Percentiles rank a stretch among this genome's conserved stretches.
These are phyloP conservation scores for Andrena hattorfiana DNA, from an alignment of 2,888 invertebrate species.

Conservation along the genomic window DNA sequence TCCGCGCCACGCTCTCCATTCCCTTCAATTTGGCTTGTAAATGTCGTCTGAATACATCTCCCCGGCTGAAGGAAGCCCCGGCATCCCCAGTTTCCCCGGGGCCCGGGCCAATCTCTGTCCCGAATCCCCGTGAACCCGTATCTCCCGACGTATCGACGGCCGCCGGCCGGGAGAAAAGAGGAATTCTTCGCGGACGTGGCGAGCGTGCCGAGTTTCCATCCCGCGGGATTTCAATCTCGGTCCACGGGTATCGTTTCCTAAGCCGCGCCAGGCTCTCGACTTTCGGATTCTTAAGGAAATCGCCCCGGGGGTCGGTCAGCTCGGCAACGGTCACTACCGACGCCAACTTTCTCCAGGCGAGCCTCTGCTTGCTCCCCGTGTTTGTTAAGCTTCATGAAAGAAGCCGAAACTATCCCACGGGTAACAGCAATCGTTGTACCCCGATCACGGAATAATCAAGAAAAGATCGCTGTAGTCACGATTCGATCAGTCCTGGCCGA, in stretches of 20 bases:
- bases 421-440: slow-evolving; percentile 7
- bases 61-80: slow-evolving; percentile 38
- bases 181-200: slow-evolving; percentile 17
- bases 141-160: slow-evolving; percentile 54
- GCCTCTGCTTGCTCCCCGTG: too few relatives aligned
- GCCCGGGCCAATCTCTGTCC: slow-evolving; percentile 23
- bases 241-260: slow-evolving; percentile 43
- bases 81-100: slow-evolving; percentile 23
- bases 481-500: not conserved
- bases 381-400: too few relatives aligned
- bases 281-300: slow-evolving; percentile 61
- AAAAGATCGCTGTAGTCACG: not conserved
- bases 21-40: slow-evolving; percentile 83
- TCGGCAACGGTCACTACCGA: slow-evolving; percentile 55
- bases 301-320: slow-evolving; percentile 52
- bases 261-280: slow-evolving; percentile 38
- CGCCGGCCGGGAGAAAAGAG: not conserved
- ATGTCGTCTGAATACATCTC: slow-evolving; percentile 82
- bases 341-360: slow-evolving; percentile 18
- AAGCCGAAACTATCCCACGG: too few relatives aligned
- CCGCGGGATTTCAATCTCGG: slow-evolving; percentile 63
- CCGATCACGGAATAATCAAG: too few relatives aligned
- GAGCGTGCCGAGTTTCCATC: slow-evolving; percentile 37
- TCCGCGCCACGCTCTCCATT: slow-evolving; percentile 76
- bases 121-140: slow-evolving; percentile 46